Evolutionary conservation across 2,888 invertebrate species (phyloP), one percentile per base, ranked within the genome.

Genomic region (Perizoma flavofasciatum): DNA sequence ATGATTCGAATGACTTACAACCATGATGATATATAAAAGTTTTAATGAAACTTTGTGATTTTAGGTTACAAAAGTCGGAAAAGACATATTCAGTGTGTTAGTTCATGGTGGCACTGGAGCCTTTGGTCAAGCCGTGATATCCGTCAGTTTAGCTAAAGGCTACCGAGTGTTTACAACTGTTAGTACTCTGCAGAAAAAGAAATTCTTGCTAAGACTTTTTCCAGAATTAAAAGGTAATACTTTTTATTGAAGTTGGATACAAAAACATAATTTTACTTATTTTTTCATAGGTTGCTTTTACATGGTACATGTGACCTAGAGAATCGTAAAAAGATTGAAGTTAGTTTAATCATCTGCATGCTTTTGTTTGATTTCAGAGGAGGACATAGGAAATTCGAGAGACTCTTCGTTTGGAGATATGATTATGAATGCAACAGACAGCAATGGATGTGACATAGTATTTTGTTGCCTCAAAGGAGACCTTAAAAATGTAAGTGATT

Each of bases 81-180:
- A 34, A 41, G 37, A 10, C 32, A 6, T 22, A 8, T 39, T 3
- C 7, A 59, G 52, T 37, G 50, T 86, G 0, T 63, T 87, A 0
- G 75, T 89, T 0, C 85, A 86, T 45, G 85, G 86, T 2, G 88
- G 82, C 0, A 65, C 84, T 0, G 88, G 88, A 0, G 87, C 84
- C 0, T 52, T 88, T 4, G 88, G 87, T 0, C 88, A 88, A 65
- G 88, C 89, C 0, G 62, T 74, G 0, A 83, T 88, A 33, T 69
- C 80, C 0, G 70, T 88, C 0, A 79, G 82, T 0, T 67, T 89
- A 5, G 81, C 81, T 0, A 54, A 67, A 8, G 73, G 71, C 4
- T 85, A 81, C 53, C 57, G 74, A 51, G 83, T 87, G 0, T 86
- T 84, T 52, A 72, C 84, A 0, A 86, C 88, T 0, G 88, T 87